phyloP scores from a whole-genome alignment of 2,888 invertebrate species.

The Gymnoscelis rufifasciata region DNA sequence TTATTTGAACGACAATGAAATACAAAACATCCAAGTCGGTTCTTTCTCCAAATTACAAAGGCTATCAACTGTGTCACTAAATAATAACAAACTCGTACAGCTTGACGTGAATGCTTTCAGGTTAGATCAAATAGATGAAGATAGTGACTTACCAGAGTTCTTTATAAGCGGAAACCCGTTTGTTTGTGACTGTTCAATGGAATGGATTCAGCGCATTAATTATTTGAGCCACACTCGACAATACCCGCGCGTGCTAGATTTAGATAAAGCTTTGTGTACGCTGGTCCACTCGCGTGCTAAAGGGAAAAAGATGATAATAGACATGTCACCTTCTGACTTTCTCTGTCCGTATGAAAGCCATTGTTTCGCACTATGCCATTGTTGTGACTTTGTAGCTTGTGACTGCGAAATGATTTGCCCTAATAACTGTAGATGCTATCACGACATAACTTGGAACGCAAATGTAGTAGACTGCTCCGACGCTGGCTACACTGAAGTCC shows the following conservation, averaged over 20 bases:
- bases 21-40: slow-evolving; percentile 83
- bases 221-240: slow-evolving; percentile 86
- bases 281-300: slow-evolving; percentile 83
- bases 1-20: slow-evolving; percentile 86
- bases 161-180: slow-evolving; percentile 91
- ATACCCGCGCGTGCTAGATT: slow-evolving; percentile 88
- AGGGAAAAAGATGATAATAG: slow-evolving; percentile 84
- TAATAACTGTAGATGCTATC: slow-evolving; percentile 89
- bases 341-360: slow-evolving; percentile 89
- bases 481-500: slow-evolving; percentile 84
- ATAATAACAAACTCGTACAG: slow-evolving; percentile 85
- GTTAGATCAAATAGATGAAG: slow-evolving; percentile 82
- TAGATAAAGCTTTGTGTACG: slow-evolving; percentile 87
- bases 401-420: slow-evolving; percentile 96
- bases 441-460: slow-evolving; percentile 90
- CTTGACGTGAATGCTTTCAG: slow-evolving; percentile 86
- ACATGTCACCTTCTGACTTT: slow-evolving; percentile 86
- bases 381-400: slow-evolving; percentile 93
- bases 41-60: slow-evolving; percentile 84
- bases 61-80: slow-evolving; percentile 85
- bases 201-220: slow-evolving; percentile 90
- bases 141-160: slow-evolving; percentile 87
- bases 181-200: slow-evolving; percentile 92
- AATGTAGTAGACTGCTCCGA: slow-evolving; percentile 91
- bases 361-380: slow-evolving; percentile 92